A percentile compares a stretch with the other conserved stretches of the same genome.
Conservation (phyloP, 2,113 vertebrate genomes). For the Cavia porcellus region DNA sequence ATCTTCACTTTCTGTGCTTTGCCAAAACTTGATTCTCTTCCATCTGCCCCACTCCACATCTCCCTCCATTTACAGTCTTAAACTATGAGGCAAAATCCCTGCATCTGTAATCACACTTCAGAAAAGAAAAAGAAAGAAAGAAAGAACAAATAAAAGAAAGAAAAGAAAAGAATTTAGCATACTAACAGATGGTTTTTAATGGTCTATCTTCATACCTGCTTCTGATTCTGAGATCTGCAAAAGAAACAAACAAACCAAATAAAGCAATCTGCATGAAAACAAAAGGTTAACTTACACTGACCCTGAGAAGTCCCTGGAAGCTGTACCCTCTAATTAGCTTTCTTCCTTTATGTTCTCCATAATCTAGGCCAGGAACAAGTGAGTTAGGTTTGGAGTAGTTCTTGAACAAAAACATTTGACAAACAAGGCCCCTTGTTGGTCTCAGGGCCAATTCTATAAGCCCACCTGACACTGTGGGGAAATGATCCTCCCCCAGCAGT, state of each 20-base stretch:
- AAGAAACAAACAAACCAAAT: constrained; percentile 21
- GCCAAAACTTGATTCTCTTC: constrained; percentile 33
- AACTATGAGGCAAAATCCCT: not conserved
- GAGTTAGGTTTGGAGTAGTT: not conserved
- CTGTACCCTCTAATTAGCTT: not conserved
- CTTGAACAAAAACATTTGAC: not conserved
- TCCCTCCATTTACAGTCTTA: not conserved
- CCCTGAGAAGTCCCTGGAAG: not conserved
- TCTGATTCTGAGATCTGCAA: not conserved
- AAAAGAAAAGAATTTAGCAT: not conserved
- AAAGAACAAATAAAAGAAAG: no score
- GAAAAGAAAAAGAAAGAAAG: not conserved
- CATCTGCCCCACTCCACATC: not conserved
- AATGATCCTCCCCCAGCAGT: not conserved
- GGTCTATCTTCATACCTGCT: not conserved
- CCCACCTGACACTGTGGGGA: not conserved
- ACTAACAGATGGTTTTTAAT: not conserved
- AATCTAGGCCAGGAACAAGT: not conserved
- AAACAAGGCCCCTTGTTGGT: not conserved
- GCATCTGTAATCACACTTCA: not conserved
- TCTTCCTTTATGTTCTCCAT: not conserved
- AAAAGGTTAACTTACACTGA: not conserved
- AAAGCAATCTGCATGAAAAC: constrained; percentile 17
- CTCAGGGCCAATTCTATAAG: not conserved
- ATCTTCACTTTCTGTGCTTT: constrained; percentile 33